Percentiles rank a stretch among this genome's conserved stretches.
phyloP scores from a whole-genome alignment of 2,888 invertebrate species.

The Thecophora atra region DNA sequence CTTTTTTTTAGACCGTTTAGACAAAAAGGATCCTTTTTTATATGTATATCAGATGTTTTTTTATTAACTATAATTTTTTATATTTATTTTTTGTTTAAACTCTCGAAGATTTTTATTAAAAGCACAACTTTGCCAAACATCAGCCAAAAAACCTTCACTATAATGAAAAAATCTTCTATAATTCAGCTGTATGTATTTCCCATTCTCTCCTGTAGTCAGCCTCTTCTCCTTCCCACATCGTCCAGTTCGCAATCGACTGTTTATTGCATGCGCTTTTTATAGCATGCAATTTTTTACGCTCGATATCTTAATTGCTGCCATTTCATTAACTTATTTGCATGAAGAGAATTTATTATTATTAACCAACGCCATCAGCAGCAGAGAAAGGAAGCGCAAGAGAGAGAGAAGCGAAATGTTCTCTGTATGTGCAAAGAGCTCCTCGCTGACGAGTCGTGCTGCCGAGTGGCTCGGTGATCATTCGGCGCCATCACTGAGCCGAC shows the following conservation, averaged over 20 bases:
- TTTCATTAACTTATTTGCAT: constrained; percentile 8
- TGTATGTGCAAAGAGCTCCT: background rate
- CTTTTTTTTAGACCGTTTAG: background rate
- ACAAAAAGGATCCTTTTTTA: no score
- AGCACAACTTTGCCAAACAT: background rate
- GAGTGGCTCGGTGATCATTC: constrained; percentile 27
- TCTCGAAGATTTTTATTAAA: background rate
- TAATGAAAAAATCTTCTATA: background rate
- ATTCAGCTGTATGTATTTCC: background rate
- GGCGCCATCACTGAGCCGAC: constrained; percentile 43
- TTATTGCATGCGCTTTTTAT: constrained; percentile 7
- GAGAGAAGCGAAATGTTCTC: no score
- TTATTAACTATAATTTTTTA: no score
- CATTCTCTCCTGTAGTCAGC: background rate
- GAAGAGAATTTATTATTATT: background rate
- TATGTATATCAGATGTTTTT: no score
- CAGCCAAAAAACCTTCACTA: background rate
- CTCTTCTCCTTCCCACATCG: no score
- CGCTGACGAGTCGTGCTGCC: no score
- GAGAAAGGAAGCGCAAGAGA: no score
- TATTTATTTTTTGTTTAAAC: no score
- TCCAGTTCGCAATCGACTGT: background rate
- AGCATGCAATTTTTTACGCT: background rate
- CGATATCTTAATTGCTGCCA: constrained; percentile 14
- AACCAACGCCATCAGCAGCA: background rate